phyloP scores from a whole-genome alignment of 2,113 vertebrate species.

The Tamias sibiricus region DNA sequence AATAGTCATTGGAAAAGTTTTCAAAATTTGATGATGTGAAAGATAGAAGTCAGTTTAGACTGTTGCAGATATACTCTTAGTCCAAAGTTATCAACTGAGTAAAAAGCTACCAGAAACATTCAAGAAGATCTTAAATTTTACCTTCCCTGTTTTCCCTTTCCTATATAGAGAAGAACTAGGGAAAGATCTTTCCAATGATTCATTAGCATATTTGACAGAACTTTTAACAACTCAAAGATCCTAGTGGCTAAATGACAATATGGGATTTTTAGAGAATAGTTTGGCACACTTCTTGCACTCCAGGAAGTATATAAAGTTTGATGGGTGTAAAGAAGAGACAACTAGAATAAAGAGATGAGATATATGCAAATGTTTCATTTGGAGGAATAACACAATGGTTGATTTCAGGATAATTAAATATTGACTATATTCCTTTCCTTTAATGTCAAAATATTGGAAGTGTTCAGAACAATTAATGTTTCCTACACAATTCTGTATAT shows the following conservation, averaged over 20 bases:
- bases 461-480: not conserved
- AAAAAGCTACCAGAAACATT: not conserved
- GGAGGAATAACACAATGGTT: not conserved
- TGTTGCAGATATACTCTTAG: not conserved
- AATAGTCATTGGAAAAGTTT: not conserved
- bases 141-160: not conserved
- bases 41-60: not conserved
- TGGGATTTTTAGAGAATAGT: not conserved
- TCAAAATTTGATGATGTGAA: constrained; percentile 20
- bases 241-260: not conserved
- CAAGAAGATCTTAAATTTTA: not conserved
- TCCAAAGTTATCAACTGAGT: not conserved
- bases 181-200: not conserved
- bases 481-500: not conserved
- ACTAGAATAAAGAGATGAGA: not conserved
- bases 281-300: not conserved
- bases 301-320: not conserved
- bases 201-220: not conserved
- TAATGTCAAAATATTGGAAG: not conserved
- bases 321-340: not conserved
- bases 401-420: not conserved
- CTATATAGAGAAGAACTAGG: not conserved
- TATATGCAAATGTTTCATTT: not conserved
- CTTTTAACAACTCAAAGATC: not conserved
- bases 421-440: not conserved